A percentile compares a stretch with the other conserved stretches of the same genome.
Conservation (phyloP, 2,888 invertebrate species). For the Leptopilina myrica region DNA sequence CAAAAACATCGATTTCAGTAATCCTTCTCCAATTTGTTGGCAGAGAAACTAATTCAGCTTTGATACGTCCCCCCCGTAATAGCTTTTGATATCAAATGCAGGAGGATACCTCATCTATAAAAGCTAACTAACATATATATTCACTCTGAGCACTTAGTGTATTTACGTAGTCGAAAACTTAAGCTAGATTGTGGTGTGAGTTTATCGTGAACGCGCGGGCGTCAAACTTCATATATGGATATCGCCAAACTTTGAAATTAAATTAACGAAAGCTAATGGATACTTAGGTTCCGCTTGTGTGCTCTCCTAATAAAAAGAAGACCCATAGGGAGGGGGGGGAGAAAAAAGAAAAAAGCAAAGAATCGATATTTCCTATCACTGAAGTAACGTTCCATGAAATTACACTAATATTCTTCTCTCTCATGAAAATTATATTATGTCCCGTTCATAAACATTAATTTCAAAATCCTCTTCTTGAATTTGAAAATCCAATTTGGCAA, state of each 20-base stretch:
- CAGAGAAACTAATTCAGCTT: conserved; percentile 33
- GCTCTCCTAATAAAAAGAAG: not conserved
- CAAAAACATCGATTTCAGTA: too few species aligned
- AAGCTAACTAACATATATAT: conserved; percentile 22
- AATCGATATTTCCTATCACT: not conserved
- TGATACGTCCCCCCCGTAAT: conserved; percentile 31
- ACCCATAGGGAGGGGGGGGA: too few species aligned
- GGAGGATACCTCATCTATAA: conserved; percentile 25
- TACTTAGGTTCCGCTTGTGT: not conserved
- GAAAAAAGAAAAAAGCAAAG: too few species aligned
- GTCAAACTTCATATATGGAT: conserved; percentile 42
- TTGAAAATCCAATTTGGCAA: not conserved
- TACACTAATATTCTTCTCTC: not conserved
- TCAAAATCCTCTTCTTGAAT: not conserved
- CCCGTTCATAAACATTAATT: not conserved
- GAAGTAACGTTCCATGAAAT: conserved; percentile 31
- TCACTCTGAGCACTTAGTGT: conserved; percentile 39
- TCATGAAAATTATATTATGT: not conserved
- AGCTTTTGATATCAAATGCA: conserved; percentile 40
- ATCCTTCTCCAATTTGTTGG: conserved; percentile 11
- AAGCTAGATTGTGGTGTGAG: conserved; percentile 22
- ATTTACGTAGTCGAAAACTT: conserved; percentile 36
- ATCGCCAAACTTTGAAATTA: conserved; percentile 44
- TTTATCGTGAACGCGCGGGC: conserved; percentile 40
- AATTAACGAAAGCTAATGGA: conserved; percentile 42